Percentiles rank a stretch among this genome's conserved stretches.
These are phyloP conservation scores for Neopelma chrysocephalum DNA, from an alignment of 2,797 vertebrate species.

Conservation along the genomic window DNA sequence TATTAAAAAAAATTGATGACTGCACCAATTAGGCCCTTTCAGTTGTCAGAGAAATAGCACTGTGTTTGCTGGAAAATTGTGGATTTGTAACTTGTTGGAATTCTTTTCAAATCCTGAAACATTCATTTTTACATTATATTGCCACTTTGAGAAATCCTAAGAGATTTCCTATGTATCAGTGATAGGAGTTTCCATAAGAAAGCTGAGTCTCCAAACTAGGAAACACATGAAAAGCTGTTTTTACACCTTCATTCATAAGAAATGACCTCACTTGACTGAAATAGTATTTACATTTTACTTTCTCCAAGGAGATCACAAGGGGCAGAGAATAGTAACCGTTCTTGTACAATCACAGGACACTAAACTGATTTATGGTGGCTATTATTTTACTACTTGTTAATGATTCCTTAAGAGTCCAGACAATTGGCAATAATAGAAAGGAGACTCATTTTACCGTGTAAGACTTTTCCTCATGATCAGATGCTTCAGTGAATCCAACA, in stretches of 20 bases:
- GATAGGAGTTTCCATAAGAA: neutral
- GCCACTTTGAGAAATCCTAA: neutral
- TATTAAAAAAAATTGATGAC: neutral
- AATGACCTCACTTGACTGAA: neutral
- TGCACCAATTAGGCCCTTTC: neutral
- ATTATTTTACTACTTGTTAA: constrained; percentile 40
- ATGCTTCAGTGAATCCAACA: neutral
- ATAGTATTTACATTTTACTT: neutral
- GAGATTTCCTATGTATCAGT: neutral
- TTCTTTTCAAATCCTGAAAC: neutral
- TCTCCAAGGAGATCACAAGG: neutral
- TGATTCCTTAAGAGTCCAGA: constrained; percentile 1
- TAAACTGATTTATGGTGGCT: neutral
- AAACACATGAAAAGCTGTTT: neutral
- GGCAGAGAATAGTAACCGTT: neutral
- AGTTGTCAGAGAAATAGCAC: neutral
- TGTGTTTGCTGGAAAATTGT: neutral
- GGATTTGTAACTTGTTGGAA: neutral
- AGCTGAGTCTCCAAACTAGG: neutral
- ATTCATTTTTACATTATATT: neutral
- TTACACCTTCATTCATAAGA: neutral
- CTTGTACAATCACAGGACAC: neutral
- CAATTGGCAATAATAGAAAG: neutral
- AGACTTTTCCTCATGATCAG: neutral
- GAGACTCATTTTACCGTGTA: neutral